phyloP scores from a whole-genome alignment of 2,113 vertebrate genomes.

The Macroglossus sobrinus region DNA sequence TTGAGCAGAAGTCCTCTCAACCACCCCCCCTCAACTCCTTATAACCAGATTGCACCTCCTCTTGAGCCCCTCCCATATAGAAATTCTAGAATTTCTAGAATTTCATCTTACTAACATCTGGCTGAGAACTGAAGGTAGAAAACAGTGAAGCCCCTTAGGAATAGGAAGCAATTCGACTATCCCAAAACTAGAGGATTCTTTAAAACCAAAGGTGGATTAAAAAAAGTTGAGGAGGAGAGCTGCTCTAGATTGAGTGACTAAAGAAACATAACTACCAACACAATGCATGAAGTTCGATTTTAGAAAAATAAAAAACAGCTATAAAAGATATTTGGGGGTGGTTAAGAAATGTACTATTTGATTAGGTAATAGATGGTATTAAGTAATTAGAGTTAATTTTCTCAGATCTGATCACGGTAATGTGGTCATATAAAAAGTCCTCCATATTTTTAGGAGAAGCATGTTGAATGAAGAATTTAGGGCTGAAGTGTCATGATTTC shows the following conservation, averaged over 20 bases:
- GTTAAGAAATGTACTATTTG: not conserved
- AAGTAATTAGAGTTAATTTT: not conserved
- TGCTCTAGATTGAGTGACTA: not conserved
- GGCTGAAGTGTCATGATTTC: not conserved
- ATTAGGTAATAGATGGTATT: not conserved
- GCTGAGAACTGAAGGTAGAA: not conserved
- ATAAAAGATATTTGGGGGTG: not conserved
- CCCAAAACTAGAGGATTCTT: not conserved
- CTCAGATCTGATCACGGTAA: not conserved
- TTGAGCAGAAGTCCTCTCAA: not conserved
- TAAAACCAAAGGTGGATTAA: not conserved
- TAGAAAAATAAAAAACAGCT: not conserved
- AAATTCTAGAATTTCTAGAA: not conserved
- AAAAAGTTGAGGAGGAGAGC: too few relatives aligned
- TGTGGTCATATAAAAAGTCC: not conserved
- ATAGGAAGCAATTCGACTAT: not conserved
- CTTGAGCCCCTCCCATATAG: not conserved
- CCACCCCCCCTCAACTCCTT: not conserved
- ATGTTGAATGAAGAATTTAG: not conserved
- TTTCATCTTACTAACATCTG: not conserved
- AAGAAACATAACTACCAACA: not conserved
- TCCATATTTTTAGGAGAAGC: not conserved
- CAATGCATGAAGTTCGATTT: not conserved
- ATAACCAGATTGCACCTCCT: not conserved
- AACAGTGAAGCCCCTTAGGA: not conserved